A percentile compares a stretch with the other conserved stretches of the same genome.
phyloP scores from a whole-genome alignment of 2,888 invertebrate genomes.

The Drosophila silvestris region DNA sequence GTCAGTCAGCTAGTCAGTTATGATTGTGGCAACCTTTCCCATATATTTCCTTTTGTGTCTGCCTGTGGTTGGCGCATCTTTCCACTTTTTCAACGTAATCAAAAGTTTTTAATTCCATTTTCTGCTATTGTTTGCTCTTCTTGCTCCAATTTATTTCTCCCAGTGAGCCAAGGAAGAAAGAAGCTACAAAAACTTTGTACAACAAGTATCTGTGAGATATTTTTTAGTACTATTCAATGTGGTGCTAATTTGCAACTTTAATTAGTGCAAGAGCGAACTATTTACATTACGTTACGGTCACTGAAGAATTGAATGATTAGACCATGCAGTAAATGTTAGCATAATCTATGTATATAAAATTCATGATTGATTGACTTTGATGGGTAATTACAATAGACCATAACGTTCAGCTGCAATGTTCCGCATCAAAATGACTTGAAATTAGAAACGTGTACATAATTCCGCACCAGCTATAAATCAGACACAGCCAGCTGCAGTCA shows the following conservation, averaged over 20 bases:
- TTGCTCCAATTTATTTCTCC: background rate
- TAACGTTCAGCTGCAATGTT: slow-evolving; percentile 42
- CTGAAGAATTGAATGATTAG: background rate
- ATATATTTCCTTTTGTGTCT: slow-evolving; percentile 32
- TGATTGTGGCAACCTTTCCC: slow-evolving; percentile 45
- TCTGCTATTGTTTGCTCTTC: background rate
- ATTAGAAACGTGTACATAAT: slow-evolving; percentile 65
- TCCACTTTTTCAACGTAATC: slow-evolving; percentile 56
- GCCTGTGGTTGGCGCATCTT: slow-evolving; percentile 22
- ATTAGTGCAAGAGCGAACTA: background rate
- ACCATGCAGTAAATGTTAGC: background rate
- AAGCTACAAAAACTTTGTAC: background rate
- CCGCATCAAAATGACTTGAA: slow-evolving; percentile 44
- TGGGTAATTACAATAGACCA: slow-evolving; percentile 43
- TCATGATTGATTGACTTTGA: slow-evolving; percentile 38
- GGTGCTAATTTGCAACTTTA: slow-evolving; percentile 5
- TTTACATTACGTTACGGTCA: background rate
- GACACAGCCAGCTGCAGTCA: slow-evolving; percentile 18
- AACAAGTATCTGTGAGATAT: slow-evolving; percentile 4
- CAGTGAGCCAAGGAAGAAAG: background rate
- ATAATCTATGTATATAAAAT: background rate
- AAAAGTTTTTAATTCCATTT: slow-evolving; percentile 69
- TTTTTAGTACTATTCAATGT: slow-evolving; percentile 3
- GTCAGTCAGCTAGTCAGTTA: slow-evolving; percentile 43
- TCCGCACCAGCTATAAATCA: slow-evolving; percentile 67